Conservation (phyloP, 2,888 invertebrate species). For the Agriopis marginaria region DNA sequence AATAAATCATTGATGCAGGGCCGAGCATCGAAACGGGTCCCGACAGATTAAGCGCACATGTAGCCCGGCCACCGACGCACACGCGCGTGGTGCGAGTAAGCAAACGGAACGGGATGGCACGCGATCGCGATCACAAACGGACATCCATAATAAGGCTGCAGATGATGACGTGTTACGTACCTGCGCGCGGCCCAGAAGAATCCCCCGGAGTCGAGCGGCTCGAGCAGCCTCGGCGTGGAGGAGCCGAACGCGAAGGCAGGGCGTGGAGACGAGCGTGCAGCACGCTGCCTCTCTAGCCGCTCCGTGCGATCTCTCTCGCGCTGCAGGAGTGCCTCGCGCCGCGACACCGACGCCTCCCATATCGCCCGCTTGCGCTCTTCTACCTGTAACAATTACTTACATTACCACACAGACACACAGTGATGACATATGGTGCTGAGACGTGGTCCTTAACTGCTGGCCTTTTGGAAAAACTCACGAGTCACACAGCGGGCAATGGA, state of each 20-base stretch:
- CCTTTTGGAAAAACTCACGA: too few species aligned
- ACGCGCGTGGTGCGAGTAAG: too few species aligned
- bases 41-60: too few species aligned
- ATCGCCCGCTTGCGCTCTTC: conserved; percentile 96
- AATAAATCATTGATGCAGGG: too few species aligned
- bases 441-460: too few species aligned
- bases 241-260: conserved; percentile 95
- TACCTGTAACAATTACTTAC: conserved; percentile 80
- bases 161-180: conserved; percentile 61
- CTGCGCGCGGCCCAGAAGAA: conserved; percentile 95
- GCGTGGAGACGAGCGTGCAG: conserved; percentile 89
- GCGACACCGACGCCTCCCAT: conserved; percentile 95
- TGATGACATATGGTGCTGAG: too few species aligned
- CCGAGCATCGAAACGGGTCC: too few species aligned
- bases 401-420: background rate
- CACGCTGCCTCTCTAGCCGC: conserved; percentile 92
- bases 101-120: too few species aligned
- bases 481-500: too few species aligned
- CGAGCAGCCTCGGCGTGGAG: conserved; percentile 94
- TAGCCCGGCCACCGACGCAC: too few species aligned
- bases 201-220: conserved; percentile 92
- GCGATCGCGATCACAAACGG: too few species aligned
- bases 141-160: too few species aligned
- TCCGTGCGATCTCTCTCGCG: conserved; percentile 95
- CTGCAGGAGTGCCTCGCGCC: conserved; percentile 94